Conservation (phyloP, 2,888 invertebrate species). For the Orthosia incerta region DNA sequence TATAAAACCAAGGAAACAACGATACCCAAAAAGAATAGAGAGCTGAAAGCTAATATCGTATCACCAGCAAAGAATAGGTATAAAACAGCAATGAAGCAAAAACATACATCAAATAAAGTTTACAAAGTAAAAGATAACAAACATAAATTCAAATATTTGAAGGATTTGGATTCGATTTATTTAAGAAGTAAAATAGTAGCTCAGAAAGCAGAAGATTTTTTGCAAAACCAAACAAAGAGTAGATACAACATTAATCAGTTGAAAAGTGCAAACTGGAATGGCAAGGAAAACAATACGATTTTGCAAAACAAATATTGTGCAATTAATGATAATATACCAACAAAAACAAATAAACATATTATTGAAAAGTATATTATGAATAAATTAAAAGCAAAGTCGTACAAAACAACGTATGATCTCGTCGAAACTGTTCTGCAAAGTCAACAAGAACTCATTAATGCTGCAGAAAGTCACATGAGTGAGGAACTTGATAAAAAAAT, state of each 20-base stretch:
- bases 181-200: slow-evolving; percentile 44
- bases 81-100: slow-evolving; percentile 51
- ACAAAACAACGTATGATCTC: slow-evolving; percentile 79
- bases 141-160: slow-evolving; percentile 51
- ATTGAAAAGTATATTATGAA: slow-evolving; percentile 37
- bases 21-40: slow-evolving; percentile 33
- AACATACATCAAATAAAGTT: slow-evolving; percentile 61
- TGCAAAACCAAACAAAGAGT: slow-evolving; percentile 52
- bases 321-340: neutral
- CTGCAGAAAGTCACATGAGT: slow-evolving; percentile 3
- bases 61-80: slow-evolving; percentile 47
- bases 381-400: slow-evolving; percentile 55
- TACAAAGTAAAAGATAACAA: slow-evolving; percentile 56
- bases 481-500: slow-evolving; percentile 16
- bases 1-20: slow-evolving; percentile 7
- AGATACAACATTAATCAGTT: slow-evolving; percentile 58
- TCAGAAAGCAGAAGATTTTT: slow-evolving; percentile 56
- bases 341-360: slow-evolving; percentile 25
- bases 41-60: neutral
- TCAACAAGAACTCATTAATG: slow-evolving; percentile 52
- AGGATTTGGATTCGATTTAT: slow-evolving; percentile 37
- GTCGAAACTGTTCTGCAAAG: slow-evolving; percentile 75
- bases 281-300: slow-evolving; percentile 5
- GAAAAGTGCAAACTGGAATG: slow-evolving; percentile 7
- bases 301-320: neutral